Percentiles rank a stretch among this genome's conserved stretches.
Conservation (phyloP, 2,113 vertebrate species). For the Glaucomys volans region DNA sequence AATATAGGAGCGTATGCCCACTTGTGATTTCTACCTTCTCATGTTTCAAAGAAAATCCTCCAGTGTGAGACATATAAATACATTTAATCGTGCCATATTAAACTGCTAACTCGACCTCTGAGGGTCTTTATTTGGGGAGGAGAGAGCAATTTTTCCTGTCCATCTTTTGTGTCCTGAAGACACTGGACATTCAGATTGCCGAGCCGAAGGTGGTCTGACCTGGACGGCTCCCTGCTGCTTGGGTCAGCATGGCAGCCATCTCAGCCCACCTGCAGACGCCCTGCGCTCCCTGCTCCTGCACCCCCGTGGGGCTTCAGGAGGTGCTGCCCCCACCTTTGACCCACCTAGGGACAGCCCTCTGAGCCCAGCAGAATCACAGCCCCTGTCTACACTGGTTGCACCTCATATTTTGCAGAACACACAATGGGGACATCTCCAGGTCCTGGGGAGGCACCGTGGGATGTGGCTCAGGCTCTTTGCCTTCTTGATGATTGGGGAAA, state of each 20-base stretch:
- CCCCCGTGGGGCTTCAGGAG: too few species aligned
- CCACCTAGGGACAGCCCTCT: not conserved
- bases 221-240: too few species aligned
- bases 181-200: not conserved
- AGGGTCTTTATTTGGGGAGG: constrained; percentile 65
- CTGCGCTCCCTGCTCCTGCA: too few species aligned
- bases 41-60: constrained; percentile 34
- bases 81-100: constrained; percentile 75
- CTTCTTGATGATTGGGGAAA: too few species aligned
- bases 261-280: too few species aligned
- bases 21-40: constrained; percentile 42
- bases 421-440: not conserved
- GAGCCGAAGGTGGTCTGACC: not conserved
- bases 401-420: too few species aligned
- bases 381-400: rapidly evolving
- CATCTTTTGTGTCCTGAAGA: not conserved
- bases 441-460: too few species aligned
- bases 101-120: constrained; percentile 68
- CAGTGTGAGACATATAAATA: constrained; percentile 18
- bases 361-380: not conserved
- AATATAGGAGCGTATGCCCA: constrained; percentile 48
- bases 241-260: too few species aligned
- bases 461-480: too few species aligned
- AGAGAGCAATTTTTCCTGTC: not conserved
- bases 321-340: too few species aligned